Conservation (phyloP, 2,113 vertebrate species). For the Delphinapterus leucas region DNA sequence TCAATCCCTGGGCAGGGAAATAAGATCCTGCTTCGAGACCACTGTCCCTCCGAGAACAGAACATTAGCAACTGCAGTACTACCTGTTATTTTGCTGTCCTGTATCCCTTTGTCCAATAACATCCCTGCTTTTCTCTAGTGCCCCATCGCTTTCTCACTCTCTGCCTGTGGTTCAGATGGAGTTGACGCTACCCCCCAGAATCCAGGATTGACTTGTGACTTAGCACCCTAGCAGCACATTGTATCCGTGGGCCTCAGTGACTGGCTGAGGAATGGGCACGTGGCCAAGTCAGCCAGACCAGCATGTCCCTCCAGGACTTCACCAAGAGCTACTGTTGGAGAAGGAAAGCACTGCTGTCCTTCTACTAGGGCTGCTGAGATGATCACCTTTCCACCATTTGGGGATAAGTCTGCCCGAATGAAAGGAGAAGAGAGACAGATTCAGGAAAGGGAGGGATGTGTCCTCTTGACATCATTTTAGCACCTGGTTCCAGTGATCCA, state of each 20-base stretch:
- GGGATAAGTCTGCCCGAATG: not conserved
- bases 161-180: not conserved
- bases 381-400: not conserved
- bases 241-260: not conserved
- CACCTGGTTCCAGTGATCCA: not conserved
- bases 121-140: not conserved
- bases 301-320: not conserved
- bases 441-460: not conserved
- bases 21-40: not conserved
- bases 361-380: not conserved
- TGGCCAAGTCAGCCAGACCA: not conserved
- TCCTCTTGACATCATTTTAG: not conserved
- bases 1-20: not conserved
- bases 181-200: not conserved
- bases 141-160: not conserved
- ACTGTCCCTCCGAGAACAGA: not conserved
- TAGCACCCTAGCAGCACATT: not conserved
- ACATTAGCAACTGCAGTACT: not conserved
- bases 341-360: not conserved
- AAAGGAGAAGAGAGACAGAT: not conserved
- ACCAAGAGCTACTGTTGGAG: not conserved
- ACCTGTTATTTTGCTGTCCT: not conserved
- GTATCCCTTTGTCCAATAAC: not conserved
- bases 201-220: not conserved
- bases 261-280: rapidly evolving